Percentiles rank a stretch among this genome's conserved stretches.
Conservation (phyloP, 2,888 invertebrate genomes). For the Gari tellinella region DNA sequence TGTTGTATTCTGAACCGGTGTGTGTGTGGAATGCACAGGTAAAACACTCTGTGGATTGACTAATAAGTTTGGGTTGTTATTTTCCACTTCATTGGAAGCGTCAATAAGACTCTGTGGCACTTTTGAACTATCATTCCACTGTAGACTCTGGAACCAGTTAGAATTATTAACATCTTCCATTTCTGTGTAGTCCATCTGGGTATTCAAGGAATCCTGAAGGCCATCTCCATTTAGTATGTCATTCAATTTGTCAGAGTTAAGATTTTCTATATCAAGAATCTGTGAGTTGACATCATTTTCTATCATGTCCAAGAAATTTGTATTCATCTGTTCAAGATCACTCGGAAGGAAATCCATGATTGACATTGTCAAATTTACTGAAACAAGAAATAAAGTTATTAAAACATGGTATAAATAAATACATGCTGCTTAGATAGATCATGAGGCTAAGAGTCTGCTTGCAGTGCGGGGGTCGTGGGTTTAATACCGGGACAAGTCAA, state of each 20-base stretch:
- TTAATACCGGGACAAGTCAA: too few species aligned
- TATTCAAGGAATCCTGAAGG: constrained; percentile 12
- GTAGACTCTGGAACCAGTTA: constrained; percentile 64
- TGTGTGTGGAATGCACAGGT: constrained; percentile 87
- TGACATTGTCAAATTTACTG: constrained; percentile 11
- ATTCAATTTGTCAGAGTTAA: constrained; percentile 62
- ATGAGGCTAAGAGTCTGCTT: too few species aligned
- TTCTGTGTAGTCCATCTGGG: constrained; percentile 24
- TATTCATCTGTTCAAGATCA: constrained; percentile 57
- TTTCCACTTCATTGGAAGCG: constrained; percentile 70
- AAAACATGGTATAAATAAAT: too few species aligned
- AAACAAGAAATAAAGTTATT: too few species aligned
- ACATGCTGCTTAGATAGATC: too few species aligned
- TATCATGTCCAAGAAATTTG: constrained; percentile 62
- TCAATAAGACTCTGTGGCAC: constrained; percentile 68
- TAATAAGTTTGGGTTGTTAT: constrained; percentile 86
- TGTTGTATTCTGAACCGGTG: constrained; percentile 30
- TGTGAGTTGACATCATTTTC: constrained; percentile 58
- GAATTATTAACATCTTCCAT: constrained; percentile 49
- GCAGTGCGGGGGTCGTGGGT: too few species aligned
- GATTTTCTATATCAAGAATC: constrained; percentile 63
- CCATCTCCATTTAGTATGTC: constrained; percentile 60
- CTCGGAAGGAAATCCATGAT: constrained; percentile 62
- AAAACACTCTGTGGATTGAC: constrained; percentile 96
- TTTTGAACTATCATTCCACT: constrained; percentile 70